phyloP scores from a whole-genome alignment of 2,888 invertebrate species.

The Monoplex corrugatus region DNA sequence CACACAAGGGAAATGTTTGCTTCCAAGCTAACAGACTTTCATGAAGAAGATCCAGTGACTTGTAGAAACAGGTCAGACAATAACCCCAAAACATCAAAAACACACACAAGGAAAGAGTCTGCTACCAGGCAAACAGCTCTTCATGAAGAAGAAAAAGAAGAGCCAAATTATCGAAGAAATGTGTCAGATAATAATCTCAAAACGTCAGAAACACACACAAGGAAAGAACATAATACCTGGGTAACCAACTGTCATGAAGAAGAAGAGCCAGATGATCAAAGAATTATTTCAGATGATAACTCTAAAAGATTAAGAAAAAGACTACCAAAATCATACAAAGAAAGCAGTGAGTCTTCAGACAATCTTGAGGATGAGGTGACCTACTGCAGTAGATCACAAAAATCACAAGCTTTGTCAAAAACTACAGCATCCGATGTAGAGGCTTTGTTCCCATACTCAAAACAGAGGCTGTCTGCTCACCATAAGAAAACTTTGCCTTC shows the following conservation, averaged over 20 bases:
- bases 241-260: background rate
- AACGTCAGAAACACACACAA: no score
- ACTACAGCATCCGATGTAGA: no score
- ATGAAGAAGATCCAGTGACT: no score
- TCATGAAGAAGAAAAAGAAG: no score
- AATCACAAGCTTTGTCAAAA: background rate
- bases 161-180: no score
- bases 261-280: background rate
- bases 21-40: background rate
- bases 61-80: no score
- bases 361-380: background rate
- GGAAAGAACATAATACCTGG: background rate
- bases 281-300: background rate
- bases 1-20: background rate
- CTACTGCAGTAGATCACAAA: no score
- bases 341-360: background rate
- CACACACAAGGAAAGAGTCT: background rate
- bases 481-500: no score
- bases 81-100: no score
- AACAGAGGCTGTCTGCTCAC: no score
- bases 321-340: background rate
- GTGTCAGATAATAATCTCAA: no score
- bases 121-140: background rate
- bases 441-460: no score
- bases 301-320: background rate